These are phyloP conservation scores for Ips typographus DNA, from an alignment of 1,140 invertebrate species.

Conservation along the genomic window DNA sequence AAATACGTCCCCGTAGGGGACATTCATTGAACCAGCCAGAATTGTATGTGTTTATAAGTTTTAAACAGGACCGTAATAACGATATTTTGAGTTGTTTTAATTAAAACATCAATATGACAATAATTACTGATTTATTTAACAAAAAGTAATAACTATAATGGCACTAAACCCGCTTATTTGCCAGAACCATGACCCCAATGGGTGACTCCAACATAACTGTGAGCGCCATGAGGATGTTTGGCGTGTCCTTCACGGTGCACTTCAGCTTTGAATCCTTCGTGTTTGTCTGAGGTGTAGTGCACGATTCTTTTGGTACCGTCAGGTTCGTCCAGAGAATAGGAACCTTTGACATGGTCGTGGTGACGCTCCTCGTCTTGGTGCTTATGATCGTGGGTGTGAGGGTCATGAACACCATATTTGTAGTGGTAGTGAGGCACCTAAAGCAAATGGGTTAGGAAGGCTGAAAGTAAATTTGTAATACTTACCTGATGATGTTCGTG, in stretches of 20 bases:
- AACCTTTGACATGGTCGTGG: constrained; percentile 53
- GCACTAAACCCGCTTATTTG: constrained; percentile 4
- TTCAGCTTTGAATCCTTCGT: constrained; percentile 48
- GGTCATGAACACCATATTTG: constrained; percentile 54
- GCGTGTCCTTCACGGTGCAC: constrained; percentile 42
- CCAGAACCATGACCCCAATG: constrained; percentile 36
- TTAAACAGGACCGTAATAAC: too few relatives aligned
- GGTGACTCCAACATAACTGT: constrained; percentile 34
- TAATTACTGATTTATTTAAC: too few relatives aligned
- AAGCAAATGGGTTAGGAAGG: not conserved
- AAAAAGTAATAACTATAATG: too few relatives aligned
- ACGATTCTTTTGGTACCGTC: constrained; percentile 55
- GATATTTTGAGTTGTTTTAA: too few relatives aligned
- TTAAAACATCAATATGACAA: too few relatives aligned
- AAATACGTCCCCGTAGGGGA: too few relatives aligned
- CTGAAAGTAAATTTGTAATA: too few relatives aligned
- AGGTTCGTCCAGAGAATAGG: constrained; percentile 52
- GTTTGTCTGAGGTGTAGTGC: constrained; percentile 51
- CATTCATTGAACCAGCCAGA: too few relatives aligned
- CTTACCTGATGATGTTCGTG: too few relatives aligned
- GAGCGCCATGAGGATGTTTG: constrained; percentile 36
- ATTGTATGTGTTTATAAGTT: too few relatives aligned
- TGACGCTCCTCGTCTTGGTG: constrained; percentile 55
- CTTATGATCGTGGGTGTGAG: constrained; percentile 55
- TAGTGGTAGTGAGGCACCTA: constrained; percentile 51